Conservation (phyloP, 2,797 vertebrate species). For the Mormyrops boulengeri region DNA sequence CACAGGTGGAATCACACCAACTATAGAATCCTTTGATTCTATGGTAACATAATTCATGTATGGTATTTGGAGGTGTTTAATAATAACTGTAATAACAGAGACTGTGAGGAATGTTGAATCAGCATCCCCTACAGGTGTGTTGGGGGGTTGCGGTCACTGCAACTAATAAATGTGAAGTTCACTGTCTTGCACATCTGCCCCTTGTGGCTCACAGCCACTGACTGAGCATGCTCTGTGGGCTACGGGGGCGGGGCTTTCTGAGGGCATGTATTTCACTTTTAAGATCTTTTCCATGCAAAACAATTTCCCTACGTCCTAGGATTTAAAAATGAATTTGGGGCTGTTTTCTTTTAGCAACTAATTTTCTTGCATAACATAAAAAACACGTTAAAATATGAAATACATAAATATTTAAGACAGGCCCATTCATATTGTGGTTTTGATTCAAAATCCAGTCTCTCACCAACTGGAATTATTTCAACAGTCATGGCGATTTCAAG, state of each 20-base stretch:
- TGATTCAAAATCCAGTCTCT: neutral
- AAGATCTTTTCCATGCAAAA: neutral
- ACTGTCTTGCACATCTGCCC: neutral
- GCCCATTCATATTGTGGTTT: neutral
- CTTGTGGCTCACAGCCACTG: neutral
- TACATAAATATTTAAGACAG: neutral
- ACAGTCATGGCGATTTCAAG: neutral
- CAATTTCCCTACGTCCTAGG: neutral
- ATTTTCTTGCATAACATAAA: neutral
- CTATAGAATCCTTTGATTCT: neutral
- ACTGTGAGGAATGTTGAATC: neutral
- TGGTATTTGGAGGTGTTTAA: neutral
- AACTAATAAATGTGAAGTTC: neutral
- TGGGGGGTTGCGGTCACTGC: neutral
- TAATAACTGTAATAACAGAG: neutral
- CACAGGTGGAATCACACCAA: neutral
- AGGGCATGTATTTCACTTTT: neutral
- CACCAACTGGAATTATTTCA: neutral
- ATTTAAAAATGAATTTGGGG: neutral
- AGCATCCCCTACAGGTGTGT: neutral
- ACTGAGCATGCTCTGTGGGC: neutral
- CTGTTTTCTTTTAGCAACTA: neutral
- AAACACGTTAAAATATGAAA: neutral
- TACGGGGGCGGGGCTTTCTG: neutral
- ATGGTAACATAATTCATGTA: neutral